These are phyloP conservation scores for Drosophila dives DNA, from an alignment of 2,888 invertebrate species.

Conservation along the genomic window DNA sequence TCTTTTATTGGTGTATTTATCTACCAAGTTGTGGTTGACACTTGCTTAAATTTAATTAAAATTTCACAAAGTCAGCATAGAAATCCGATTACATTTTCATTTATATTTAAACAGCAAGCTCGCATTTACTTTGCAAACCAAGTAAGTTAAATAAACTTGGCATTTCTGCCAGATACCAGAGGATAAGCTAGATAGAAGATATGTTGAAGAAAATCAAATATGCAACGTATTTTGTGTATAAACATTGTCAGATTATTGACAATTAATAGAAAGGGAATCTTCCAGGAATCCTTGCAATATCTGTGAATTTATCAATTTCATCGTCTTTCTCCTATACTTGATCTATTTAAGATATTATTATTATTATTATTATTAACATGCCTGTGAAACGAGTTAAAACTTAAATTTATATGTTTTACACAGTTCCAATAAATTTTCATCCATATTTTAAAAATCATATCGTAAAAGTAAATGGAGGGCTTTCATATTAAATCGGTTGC, in stretches of 20 bases:
- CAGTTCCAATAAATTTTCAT: not conserved
- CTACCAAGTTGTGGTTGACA: conserved; percentile 14
- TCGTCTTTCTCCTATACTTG: not conserved
- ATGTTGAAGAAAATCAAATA: not conserved
- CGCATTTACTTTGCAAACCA: not conserved
- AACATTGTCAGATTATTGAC: not conserved
- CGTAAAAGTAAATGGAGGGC: not conserved
- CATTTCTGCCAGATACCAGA: not conserved
- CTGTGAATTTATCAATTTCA: not conserved
- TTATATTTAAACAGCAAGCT: conserved; percentile 6
- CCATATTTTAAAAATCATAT: conserved; percentile 9
- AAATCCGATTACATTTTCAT: not conserved
- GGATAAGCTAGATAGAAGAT: too few relatives aligned
- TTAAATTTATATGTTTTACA: not conserved
- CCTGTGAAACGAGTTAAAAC: not conserved
- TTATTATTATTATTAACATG: not conserved
- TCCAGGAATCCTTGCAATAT: not conserved
- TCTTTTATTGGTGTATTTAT: conserved; percentile 1
- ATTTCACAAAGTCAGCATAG: conserved; percentile 8
- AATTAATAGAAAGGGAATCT: not conserved
- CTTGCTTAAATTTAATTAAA: conserved; percentile 15
- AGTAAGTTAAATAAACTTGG: not conserved
- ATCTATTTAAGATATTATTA: not conserved
- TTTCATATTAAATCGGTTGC: not conserved
- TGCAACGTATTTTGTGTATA: conserved; percentile 1